Percentiles rank a stretch among this genome's conserved stretches.
These are phyloP conservation scores for Clarias magur DNA, from an alignment of 2,113 vertebrate genomes.

Conservation along the genomic window DNA sequence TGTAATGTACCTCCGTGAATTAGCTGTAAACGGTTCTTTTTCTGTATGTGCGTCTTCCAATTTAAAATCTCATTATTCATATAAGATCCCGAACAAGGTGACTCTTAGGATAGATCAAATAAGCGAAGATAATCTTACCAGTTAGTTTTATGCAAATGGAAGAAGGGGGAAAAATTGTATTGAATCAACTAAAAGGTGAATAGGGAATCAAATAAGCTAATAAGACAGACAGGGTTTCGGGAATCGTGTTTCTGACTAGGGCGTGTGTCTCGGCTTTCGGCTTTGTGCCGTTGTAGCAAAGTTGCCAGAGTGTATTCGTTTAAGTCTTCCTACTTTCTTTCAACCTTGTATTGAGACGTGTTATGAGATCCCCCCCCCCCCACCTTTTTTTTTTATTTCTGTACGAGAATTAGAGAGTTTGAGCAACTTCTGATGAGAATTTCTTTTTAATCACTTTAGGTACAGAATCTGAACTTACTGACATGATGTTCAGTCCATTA, in stretches of 20 bases:
- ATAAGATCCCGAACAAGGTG: conserved; percentile 82
- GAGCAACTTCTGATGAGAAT: conserved; percentile 11
- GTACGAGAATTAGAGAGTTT: background rate
- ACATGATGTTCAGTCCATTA: conserved; percentile 43
- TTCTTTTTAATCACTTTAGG: conserved; percentile 8
- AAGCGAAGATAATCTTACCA: conserved; percentile 82
- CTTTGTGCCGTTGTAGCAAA: conserved; percentile 63
- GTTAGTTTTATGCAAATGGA: conserved; percentile 82
- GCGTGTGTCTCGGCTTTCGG: conserved; percentile 58
- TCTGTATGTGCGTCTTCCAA: conserved; percentile 83
- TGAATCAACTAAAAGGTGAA: conserved; percentile 81
- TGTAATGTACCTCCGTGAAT: conserved; percentile 83
- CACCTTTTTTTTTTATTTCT: too few relatives aligned
- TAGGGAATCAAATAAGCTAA: conserved; percentile 81
- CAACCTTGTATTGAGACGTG: conserved; percentile 56
- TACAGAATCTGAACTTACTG: background rate
- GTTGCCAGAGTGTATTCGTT: conserved; percentile 71
- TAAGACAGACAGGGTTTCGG: conserved; percentile 71
- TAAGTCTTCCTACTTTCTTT: conserved; percentile 66
- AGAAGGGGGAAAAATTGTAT: conserved; percentile 65
- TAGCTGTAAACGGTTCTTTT: conserved; percentile 81
- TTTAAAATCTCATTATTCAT: conserved; percentile 86
- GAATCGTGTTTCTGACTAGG: conserved; percentile 69
- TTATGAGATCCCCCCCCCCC: conserved; percentile 52
- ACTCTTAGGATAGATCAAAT: conserved; percentile 80